Evolutionary conservation across 2,797 vertebrate species (phyloP).

Genomic region (Macropus fuliginosus): DNA sequence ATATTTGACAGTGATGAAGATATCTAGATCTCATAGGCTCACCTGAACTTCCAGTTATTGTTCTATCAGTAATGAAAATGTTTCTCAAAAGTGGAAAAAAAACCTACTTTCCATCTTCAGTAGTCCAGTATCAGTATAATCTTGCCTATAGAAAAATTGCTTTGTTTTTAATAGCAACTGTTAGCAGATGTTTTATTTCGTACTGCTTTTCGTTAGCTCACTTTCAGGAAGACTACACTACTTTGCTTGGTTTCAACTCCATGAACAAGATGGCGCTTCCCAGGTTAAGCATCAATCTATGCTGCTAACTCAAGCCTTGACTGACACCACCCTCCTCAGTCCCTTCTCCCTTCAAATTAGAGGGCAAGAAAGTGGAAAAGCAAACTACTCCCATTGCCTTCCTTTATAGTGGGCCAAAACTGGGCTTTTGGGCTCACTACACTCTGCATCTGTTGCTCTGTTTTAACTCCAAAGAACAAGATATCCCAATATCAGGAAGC

Average conservation of each 20-base stretch:
- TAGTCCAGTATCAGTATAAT: not conserved
- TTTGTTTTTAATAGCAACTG: not conserved
- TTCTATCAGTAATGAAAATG: not conserved
- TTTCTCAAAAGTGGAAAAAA: not conserved
- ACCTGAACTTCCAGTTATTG: not conserved
- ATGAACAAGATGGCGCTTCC: not conserved
- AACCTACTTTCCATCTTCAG: not conserved
- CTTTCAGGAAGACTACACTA: not conserved
- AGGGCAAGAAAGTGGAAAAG: not conserved
- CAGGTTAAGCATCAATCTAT: not conserved
- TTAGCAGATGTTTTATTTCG: not conserved
- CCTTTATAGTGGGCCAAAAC: no score
- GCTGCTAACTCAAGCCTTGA: not conserved
- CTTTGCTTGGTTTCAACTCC: not conserved
- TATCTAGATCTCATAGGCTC: not conserved
- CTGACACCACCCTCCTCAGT: not conserved
- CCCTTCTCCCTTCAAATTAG: not conserved
- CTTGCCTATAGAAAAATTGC: not conserved
- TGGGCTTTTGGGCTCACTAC: no score
- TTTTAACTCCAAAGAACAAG: no score
- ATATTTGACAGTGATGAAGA: not conserved
- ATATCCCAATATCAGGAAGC: no score
- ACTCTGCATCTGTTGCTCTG: no score
- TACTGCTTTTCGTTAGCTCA: not conserved
- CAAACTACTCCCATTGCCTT: no score